phyloP scores from a whole-genome alignment of 2,888 invertebrate genomes.

The Drosophila suboccidentalis region DNA sequence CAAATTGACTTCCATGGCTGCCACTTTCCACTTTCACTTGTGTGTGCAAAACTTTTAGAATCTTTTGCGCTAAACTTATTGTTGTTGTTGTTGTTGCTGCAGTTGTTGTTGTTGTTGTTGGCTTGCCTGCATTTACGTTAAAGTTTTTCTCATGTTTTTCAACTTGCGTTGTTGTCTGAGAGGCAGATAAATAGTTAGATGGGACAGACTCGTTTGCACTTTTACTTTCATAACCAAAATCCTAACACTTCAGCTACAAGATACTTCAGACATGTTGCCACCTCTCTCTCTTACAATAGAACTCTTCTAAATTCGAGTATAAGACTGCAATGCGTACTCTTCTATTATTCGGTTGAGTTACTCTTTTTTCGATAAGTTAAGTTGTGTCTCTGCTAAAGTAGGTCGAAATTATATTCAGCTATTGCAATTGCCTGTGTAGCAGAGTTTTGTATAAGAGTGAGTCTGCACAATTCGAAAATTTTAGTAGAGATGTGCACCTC shows the following conservation, averaged over 20 bases:
- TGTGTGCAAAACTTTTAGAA: constrained; percentile 68
- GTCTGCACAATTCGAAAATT: constrained; percentile 58
- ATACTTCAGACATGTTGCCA: constrained; percentile 57
- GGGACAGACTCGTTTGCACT: constrained; percentile 43
- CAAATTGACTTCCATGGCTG: constrained; percentile 50
- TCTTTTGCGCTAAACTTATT: constrained; percentile 47
- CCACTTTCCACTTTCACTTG: constrained; percentile 70
- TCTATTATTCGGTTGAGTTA: constrained; percentile 1
- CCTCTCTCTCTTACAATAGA: constrained; percentile 15
- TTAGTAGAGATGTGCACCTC: constrained; percentile 49
- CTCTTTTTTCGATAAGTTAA: constrained; percentile 11
- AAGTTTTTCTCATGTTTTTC: constrained; percentile 61
- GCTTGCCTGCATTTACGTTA: constrained; percentile 55
- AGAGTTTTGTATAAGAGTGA: constrained; percentile 63
- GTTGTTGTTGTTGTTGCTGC: background rate
- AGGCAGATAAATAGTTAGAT: background rate
- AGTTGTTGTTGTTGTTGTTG: constrained; percentile 8
- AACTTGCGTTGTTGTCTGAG: constrained; percentile 24
- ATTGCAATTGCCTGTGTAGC: constrained; percentile 25
- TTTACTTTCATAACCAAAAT: constrained; percentile 71
- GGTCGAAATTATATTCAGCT: constrained; percentile 67
- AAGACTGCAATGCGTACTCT: constrained; percentile 10
- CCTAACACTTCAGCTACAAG: constrained; percentile 26
- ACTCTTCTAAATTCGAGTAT: constrained; percentile 34
- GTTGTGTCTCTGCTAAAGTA: constrained; percentile 35